Evolutionary conservation across 1,140 invertebrate species (phyloP).

Genomic region (Coptotermes formosanus): DNA sequence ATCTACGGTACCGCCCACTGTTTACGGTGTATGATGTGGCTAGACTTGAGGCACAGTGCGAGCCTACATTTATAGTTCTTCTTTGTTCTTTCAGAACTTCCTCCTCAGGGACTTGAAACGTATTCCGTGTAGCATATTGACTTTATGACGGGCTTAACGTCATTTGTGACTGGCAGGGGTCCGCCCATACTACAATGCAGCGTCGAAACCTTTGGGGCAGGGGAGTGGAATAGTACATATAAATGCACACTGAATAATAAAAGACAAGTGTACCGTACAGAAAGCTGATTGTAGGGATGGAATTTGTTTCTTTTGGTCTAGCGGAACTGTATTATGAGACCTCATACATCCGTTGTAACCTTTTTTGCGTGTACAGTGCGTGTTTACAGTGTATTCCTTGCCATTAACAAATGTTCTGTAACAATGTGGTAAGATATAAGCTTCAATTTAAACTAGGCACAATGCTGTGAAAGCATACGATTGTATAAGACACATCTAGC

Average conservation of each 20-base stretch:
- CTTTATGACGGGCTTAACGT: constrained; percentile 1
- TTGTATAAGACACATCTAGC: too few relatives aligned
- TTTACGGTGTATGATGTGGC: neutral
- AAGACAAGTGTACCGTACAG: neutral
- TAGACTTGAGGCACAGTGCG: neutral
- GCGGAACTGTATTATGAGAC: neutral
- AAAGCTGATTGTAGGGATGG: neutral
- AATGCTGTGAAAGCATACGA: too few relatives aligned
- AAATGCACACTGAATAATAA: constrained; percentile 2
- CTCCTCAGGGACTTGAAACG: neutral
- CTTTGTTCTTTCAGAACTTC: neutral
- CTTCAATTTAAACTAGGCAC: too few relatives aligned
- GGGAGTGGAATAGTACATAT: neutral
- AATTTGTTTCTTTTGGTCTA: neutral
- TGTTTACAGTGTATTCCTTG: neutral
- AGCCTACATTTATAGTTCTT: neutral
- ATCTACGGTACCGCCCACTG: neutral
- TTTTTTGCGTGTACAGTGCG: neutral
- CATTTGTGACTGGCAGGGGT: neutral
- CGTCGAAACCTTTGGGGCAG: neutral
- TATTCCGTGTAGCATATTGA: constrained; percentile 1
- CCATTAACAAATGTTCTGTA: too few relatives aligned
- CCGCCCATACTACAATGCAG: neutral
- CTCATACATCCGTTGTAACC: neutral
- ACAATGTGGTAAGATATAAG: too few relatives aligned